A percentile compares a stretch with the other conserved stretches of the same genome.
Conservation (phyloP, 2,888 invertebrate genomes). For the Ochropleura leucogaster region DNA sequence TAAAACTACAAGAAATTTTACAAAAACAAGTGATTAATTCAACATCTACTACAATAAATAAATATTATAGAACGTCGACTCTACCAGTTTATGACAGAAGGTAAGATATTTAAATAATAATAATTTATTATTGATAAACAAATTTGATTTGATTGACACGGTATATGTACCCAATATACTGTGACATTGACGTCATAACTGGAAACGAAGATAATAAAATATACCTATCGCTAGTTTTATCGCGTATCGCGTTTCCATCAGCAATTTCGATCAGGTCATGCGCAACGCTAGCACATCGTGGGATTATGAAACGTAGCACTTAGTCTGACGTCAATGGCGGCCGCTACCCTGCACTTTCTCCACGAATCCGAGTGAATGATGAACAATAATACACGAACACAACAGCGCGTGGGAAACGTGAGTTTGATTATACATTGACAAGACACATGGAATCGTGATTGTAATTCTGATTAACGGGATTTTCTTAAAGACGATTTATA, state of each 20-base stretch:
- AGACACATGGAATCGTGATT: conserved; percentile 9
- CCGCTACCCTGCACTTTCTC: conserved; percentile 82
- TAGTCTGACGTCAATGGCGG: conserved; percentile 83
- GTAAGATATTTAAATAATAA: conserved; percentile 19
- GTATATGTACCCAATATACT: conserved; percentile 11
- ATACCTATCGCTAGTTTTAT: conserved; percentile 47
- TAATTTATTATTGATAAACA: conserved; percentile 9
- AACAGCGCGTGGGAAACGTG: conserved; percentile 70
- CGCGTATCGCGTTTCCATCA: conserved; percentile 64
- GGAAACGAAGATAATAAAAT: conserved; percentile 52
- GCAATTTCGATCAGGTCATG: conserved; percentile 64
- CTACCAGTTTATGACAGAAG: conserved; percentile 21
- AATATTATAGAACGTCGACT: background rate
- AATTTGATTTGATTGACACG: conserved; percentile 43
- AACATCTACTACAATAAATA: background rate
- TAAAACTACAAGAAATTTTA: background rate
- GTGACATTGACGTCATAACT: conserved; percentile 61
- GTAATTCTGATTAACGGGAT: background rate
- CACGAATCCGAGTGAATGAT: conserved; percentile 65
- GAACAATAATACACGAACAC: conserved; percentile 51
- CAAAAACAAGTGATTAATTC: conserved; percentile 3
- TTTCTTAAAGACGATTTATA: background rate
- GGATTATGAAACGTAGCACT: conserved; percentile 77
- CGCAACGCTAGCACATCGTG: conserved; percentile 62
- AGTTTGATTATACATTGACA: conserved; percentile 44